Evolutionary conservation across 2,113 vertebrate genomes (phyloP), one percentile per base, ranked within the genome.

Genomic region (Proteles cristata): DNA sequence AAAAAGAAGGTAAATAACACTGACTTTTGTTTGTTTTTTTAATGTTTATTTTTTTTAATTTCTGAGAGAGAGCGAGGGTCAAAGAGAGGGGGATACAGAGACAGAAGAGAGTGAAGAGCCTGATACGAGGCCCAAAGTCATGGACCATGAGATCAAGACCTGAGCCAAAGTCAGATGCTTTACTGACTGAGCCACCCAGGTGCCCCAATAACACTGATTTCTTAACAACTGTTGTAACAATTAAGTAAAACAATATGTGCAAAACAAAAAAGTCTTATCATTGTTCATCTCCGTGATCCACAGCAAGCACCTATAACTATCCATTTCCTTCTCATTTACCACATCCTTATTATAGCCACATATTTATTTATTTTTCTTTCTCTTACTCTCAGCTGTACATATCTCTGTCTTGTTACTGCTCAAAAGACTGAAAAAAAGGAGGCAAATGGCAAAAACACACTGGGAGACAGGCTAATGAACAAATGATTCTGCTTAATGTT

Each of bases 191-290:
- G 58, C 58, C 58, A 61, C 58, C 58, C 7, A 23, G 58, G 58
- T 61, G 58, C 21, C 58, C 58, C 58, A 88, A 63, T 43, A 82
- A 48, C 7, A 45, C 8, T 55, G 80, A 77, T 5, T 79, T 68
- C 7, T 68, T 71, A 73, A 28, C 1, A 65, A 8, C 50, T 94
- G 11, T 39, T 82, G 4, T 74, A 65, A 87, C 33, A 6, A 89
- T 69, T 80, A 96, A 95, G 66, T 92, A 25, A 96, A 96, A 85
- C 2, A n/a, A 84, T 76, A 10, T 85, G 3, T 65, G 7, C 48
- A 4, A 0, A 48, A 63, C 19, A 43, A 81, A 73, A 26, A 58
- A 61, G 8, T 76, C 11, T 92, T 86, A 58, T 6, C 55, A 69
- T 10, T 33, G 19, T 76, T 76, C 12, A 45, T 25, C 39, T 84